Evolutionary conservation across 2,797 vertebrate genomes (phyloP).

Genomic region (Hoplostethus atlanticus): DNA sequence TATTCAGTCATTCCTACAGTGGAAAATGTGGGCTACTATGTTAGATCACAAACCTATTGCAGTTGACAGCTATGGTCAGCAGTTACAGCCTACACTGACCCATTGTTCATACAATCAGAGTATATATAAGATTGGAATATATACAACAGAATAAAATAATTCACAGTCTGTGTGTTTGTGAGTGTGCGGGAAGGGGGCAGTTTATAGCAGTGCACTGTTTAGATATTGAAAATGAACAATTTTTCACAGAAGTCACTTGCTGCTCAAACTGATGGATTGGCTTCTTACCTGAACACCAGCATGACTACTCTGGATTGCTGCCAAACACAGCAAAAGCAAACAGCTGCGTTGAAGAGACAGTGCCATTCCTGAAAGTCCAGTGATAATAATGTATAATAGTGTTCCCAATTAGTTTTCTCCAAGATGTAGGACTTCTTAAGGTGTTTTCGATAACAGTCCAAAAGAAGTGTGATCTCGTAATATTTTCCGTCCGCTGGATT

Average conservation of each 20-base stretch:
- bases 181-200: no score
- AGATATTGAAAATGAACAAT: no score
- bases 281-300: constrained; percentile 79
- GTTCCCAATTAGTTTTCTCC: constrained; percentile 8
- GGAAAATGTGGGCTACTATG: not conserved
- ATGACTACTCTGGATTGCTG: constrained; percentile 67
- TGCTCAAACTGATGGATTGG: not conserved
- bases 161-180: no score
- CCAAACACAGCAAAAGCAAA: constrained; percentile 80
- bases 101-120: not conserved
- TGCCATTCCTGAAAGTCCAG: constrained; percentile 65
- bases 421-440: not conserved
- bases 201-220: no score
- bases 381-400: constrained; percentile 2
- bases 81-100: not conserved
- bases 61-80: not conserved
- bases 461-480: not conserved
- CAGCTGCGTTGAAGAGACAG: constrained; percentile 70
- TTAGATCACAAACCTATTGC: not conserved
- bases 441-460: not conserved
- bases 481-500: not conserved
- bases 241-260: not conserved
- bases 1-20: constrained; percentile 3
- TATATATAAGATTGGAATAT: not conserved
- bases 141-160: no score